Evolutionary conservation across 1,140 invertebrate genomes (phyloP).

Genomic region (Vanessa tameamea): DNA sequence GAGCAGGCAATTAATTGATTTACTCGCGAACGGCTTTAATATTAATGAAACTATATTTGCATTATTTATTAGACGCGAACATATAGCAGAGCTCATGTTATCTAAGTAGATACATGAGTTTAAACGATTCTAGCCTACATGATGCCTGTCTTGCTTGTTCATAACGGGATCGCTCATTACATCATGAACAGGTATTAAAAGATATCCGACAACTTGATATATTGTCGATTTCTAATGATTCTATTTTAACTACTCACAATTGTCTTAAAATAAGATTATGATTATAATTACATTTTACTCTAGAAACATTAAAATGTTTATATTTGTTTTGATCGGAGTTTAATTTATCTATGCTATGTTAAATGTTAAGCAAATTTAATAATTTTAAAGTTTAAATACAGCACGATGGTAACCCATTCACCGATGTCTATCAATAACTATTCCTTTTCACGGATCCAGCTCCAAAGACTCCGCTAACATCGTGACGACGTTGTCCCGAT

Average conservation of each 20-base stretch:
- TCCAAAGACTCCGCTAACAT: conserved; percentile 40
- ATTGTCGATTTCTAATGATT: conserved; percentile 21
- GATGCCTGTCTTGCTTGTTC: conserved; percentile 11
- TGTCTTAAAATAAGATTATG: conserved; percentile 1
- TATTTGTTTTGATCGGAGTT: neutral
- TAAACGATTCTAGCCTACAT: conserved; percentile 15
- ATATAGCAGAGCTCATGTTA: conserved; percentile 14
- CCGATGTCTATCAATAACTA: conserved; percentile 18
- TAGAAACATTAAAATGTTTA: neutral
- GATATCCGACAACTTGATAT: conserved; percentile 13
- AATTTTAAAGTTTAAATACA: conserved; percentile 14
- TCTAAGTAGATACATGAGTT: neutral
- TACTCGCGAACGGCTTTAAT: conserved; percentile 23
- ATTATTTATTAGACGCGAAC: conserved; percentile 29
- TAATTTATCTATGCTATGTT: neutral
- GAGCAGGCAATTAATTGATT: conserved; percentile 27
- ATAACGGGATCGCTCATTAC: conserved; percentile 18
- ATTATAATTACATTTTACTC: neutral
- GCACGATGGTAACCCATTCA: conserved; percentile 28
- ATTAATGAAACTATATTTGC: conserved; percentile 31
- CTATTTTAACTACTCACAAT: neutral
- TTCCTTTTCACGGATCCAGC: conserved; percentile 27
- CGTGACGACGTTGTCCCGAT: conserved; percentile 71
- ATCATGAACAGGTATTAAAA: conserved; percentile 22
- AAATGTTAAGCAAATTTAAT: conserved; percentile 4